Conservation (phyloP, 2,888 invertebrate genomes). For the Eucera pruinosa region DNA sequence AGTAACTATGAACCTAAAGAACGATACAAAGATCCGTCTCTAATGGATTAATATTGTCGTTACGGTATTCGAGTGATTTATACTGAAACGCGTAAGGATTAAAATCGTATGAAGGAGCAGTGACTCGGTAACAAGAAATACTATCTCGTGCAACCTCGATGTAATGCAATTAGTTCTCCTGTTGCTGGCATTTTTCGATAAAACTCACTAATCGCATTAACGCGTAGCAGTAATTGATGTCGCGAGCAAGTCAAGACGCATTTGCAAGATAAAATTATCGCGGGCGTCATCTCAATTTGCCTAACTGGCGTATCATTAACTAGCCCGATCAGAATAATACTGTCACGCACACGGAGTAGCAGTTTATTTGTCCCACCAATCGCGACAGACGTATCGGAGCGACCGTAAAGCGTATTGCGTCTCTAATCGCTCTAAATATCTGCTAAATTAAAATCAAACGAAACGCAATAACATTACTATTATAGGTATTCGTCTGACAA, state of each 20-base stretch:
- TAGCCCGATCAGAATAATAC: conserved; percentile 21
- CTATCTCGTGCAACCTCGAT: neutral
- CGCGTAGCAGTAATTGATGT: conserved; percentile 32
- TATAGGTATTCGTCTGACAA: no score
- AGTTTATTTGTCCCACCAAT: conserved; percentile 41
- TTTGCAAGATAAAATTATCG: conserved; percentile 42
- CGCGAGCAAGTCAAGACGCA: conserved; percentile 7
- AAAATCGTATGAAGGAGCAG: neutral
- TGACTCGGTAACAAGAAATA: no score
- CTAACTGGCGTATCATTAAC: conserved; percentile 34
- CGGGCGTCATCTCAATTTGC: conserved; percentile 33
- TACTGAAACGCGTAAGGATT: neutral
- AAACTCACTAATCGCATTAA: conserved; percentile 1
- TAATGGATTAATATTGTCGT: no score
- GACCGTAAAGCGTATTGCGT: neutral
- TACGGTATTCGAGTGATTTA: neutral
- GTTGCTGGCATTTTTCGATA: conserved; percentile 11
- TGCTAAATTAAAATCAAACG: neutral
- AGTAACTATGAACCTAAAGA: no score
- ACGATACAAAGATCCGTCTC: no score
- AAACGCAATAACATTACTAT: no score
- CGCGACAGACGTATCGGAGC: conserved; percentile 34
- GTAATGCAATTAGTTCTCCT: neutral
- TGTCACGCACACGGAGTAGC: conserved; percentile 20
- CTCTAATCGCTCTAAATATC: neutral